Evolutionary conservation across 2,888 invertebrate species (phyloP), one percentile per base, ranked within the genome.

Genomic region (Agrilus cyanescens): DNA sequence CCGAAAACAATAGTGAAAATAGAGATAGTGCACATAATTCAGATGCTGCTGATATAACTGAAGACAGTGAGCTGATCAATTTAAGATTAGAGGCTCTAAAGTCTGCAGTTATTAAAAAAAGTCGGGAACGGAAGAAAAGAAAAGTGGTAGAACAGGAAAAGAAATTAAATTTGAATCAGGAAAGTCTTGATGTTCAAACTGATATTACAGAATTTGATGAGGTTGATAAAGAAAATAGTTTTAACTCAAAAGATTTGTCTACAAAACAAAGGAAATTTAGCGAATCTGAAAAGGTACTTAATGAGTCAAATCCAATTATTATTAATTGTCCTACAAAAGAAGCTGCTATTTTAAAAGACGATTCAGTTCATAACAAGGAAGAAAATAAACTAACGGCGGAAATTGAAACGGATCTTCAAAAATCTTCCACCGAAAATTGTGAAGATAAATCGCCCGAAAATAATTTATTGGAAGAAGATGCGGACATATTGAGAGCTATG

Each of bases 61-160:
- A 46, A 31, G 55, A 57, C 49, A 74, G 71, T 57, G 80, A 81
- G 54, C 74, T 78, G 46, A 64, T 74, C 40, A 71, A 79, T 51
- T 61, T 82, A 37, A 67, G 82, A 50, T 62, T 78, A 51, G 79
- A 76, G 49, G 82, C 81, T 41, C 62, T 82, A n/a, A 75, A 74
- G 52, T 80, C 82, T n/a, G 77, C 81, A 5, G 65, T 80, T 34
- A 54, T 80, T 33, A 80, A 80, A 52, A 80, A 80, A 60, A 76
- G 75, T 44, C 70, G 73, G 49, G 73, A 77, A 58, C 69, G 75
- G 57, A 75, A 75, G 60, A 61, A 59, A 45, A 51, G 57, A 37
- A 62, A 60, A 56, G 52, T 53, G 52, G 55, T 58, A 45, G 56
- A 60, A 51, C 55, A 56, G 41, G 50, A 44, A 41, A 45, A 45